Base-by-base conservation (phyloP, 2,113 vertebrate species). In the Scomber scombrus region DNA sequence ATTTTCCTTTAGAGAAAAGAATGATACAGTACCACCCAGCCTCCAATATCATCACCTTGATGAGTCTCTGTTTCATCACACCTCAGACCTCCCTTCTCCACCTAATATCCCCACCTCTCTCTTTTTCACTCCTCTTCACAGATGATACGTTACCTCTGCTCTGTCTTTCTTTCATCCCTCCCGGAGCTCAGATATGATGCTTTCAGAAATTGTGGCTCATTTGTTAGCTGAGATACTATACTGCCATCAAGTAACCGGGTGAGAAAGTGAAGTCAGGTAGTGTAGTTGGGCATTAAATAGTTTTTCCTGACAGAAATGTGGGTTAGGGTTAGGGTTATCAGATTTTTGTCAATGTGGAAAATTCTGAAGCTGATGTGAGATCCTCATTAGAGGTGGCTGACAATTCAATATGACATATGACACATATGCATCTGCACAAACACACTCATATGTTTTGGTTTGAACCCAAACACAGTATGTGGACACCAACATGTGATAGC, bases 21-120 rank as follows among this genome's bases (percentile, higher is more conserved):
- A 60, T n/a, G 29, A 34, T 16, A 55, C 55, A 15, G 26, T 23
- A 50, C 29, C 45, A 64, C 71, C 34, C 46, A 43, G 49, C 65
- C 63, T 57, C 10, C 18, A 26, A 68, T 54, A 73, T 75, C 47
- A 15, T 74, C 51, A 26, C 16, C 54, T 54, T 14, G 11, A n/a
- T 19, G 40, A 49, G 40, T 76, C 52, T 77, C 49, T 40, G 7
- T 75, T 89, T 83, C 45, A 86, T 87, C 72, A 7, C 10, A n/a
- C n/a, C 51, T 75, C 63, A 65, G 55, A 70, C 23, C 54, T 45
- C 14, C 34, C 16, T 74, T 45, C 54, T 61, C 54, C 49, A 19
- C 50, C 45, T 63, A 52, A 60, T 43, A 21, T 66, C 16, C 14
- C n/a, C 34, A 40, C 34, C 34, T 40, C 14, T 34, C 52, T 40